phyloP scores from a whole-genome alignment of 2,113 vertebrate species.

The Apistogramma diplotaenia region DNA sequence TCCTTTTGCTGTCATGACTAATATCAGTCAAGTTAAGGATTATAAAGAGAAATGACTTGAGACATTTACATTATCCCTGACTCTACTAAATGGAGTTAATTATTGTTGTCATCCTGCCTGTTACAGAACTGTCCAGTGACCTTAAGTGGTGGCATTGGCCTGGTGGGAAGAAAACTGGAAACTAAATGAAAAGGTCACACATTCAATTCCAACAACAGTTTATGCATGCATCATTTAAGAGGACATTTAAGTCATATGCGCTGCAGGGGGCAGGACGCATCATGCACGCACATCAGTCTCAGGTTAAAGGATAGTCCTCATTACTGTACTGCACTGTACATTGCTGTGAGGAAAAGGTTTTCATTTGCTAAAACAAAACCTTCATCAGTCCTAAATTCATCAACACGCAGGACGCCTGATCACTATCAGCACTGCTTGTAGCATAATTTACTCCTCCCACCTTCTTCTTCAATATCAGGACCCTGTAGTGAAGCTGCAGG shows the following conservation, averaged over 20 bases:
- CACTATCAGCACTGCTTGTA: not conserved
- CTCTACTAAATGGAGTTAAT: conserved; percentile 63
- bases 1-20: conserved; percentile 27
- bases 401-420: conserved; percentile 11
- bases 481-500: conserved; percentile 44
- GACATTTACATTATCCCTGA: conserved; percentile 60
- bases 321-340: not conserved
- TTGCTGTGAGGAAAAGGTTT: not conserved
- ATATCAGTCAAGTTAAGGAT: conserved; percentile 57
- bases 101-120: conserved; percentile 53
- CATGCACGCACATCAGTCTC: conserved; percentile 19
- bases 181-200: conserved; percentile 60
- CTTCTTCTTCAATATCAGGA: conserved; percentile 51
- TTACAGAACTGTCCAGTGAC: conserved; percentile 36
- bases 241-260: conserved; percentile 18
- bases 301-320: conserved; percentile 1
- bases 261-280: not conserved
- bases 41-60: conserved; percentile 51
- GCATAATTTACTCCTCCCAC: conserved; percentile 12
- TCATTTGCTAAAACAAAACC: not conserved
- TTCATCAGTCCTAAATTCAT: not conserved
- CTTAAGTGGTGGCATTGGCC: not conserved
- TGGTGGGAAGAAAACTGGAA: conserved; percentile 20
- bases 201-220: conserved; percentile 44
- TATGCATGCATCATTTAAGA: conserved; percentile 39